Percentiles rank a stretch among this genome's conserved stretches.
These are phyloP conservation scores for Agrilus biguttatus DNA, from an alignment of 2,888 invertebrate genomes.

Conservation along the genomic window DNA sequence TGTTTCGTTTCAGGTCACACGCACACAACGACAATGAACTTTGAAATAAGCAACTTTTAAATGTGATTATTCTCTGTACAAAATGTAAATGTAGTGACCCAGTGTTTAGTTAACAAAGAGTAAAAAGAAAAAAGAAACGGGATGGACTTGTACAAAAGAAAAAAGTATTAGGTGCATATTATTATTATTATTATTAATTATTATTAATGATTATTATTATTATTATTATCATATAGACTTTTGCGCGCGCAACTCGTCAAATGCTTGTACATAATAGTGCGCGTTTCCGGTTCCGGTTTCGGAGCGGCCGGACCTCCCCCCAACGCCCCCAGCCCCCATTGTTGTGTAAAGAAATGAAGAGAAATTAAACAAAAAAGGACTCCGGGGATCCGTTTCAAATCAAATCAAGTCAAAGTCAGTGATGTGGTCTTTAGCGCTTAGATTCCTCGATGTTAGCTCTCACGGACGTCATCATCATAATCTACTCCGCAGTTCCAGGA, in stretches of 20 bases:
- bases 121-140: slow-evolving; percentile 12
- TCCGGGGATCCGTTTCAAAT: slow-evolving; percentile 20
- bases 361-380: slow-evolving; percentile 9
- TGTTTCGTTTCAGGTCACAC: slow-evolving; percentile 26
- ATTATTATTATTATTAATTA: too few species aligned
- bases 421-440: slow-evolving; percentile 31
- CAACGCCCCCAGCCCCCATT: background rate
- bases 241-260: slow-evolving; percentile 20
- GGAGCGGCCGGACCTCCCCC: slow-evolving; percentile 17
- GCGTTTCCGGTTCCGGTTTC: slow-evolving; percentile 17
- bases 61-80: slow-evolving; percentile 52
- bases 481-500: too few species aligned
- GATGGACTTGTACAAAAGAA: slow-evolving; percentile 30
- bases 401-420: slow-evolving; percentile 13
- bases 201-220: too few species aligned
- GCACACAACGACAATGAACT: slow-evolving; percentile 34
- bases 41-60: slow-evolving; percentile 35
- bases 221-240: too few species aligned
- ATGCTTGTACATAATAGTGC: slow-evolving; percentile 27
- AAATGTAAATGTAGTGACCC: slow-evolving; percentile 39
- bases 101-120: slow-evolving; percentile 25
- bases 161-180: slow-evolving; percentile 11
- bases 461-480: background rate
- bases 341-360: slow-evolving; percentile 10
- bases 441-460: slow-evolving; percentile 44